Percentiles rank a stretch among this genome's conserved stretches.
Conservation (phyloP, 1,140 invertebrate genomes). For the Trachymyrmex cornetzi region DNA sequence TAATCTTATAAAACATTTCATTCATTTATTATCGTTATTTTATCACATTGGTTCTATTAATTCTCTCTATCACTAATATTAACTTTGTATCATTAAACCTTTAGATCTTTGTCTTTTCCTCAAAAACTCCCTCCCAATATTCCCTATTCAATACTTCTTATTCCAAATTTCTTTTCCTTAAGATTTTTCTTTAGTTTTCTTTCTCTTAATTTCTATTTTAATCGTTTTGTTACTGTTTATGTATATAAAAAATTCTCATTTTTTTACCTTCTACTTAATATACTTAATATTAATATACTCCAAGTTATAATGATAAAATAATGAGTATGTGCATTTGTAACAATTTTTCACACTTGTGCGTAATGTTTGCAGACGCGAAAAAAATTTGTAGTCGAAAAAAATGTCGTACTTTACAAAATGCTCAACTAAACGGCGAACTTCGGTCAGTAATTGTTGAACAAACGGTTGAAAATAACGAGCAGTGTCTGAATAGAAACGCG, state of each 20-base stretch:
- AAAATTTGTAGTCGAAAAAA: constrained; percentile 21
- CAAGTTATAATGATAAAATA: not conserved
- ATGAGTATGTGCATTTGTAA: constrained; percentile 3
- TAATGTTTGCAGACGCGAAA: constrained; percentile 24
- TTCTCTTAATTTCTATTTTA: not conserved
- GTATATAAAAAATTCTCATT: not conserved
- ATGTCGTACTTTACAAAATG: constrained; percentile 22
- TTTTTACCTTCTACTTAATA: not conserved
- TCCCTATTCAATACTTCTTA: constrained; percentile 9
- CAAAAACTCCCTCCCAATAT: not conserved
- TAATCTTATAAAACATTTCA: not conserved
- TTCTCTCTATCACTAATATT: not conserved
- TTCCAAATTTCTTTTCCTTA: not conserved
- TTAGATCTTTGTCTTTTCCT: not conserved
- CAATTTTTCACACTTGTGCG: constrained; percentile 15
- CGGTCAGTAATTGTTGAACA: constrained; percentile 15
- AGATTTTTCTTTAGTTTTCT: not conserved
- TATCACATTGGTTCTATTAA: not conserved
- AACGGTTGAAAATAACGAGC: constrained; percentile 48
- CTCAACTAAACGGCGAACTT: constrained; percentile 9
- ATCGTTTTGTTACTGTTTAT: not conserved
- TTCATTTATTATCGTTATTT: not conserved
- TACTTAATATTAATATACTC: not conserved
- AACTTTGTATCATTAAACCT: not conserved
- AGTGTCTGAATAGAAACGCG: constrained; percentile 25